These are phyloP conservation scores for Cotesia congregata DNA, from an alignment of 2,888 invertebrate species.

Conservation along the genomic window DNA sequence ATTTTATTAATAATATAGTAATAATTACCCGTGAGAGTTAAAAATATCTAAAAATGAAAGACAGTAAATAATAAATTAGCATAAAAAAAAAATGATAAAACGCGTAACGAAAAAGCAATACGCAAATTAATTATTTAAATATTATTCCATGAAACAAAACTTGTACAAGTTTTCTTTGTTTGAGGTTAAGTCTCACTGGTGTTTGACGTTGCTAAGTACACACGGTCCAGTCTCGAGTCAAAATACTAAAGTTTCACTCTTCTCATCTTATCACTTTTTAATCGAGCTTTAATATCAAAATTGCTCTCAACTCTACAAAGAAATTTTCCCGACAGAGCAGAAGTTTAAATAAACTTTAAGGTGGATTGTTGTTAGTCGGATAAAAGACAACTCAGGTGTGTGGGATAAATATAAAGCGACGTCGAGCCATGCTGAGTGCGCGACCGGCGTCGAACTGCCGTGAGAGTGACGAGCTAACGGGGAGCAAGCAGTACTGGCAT, in stretches of 20 bases:
- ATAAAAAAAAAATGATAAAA: no score
- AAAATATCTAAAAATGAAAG: no score
- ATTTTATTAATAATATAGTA: no score
- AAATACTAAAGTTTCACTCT: conserved; percentile 23
- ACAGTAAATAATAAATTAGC: no score
- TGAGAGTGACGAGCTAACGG: conserved; percentile 55
- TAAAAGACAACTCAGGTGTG: conserved; percentile 2
- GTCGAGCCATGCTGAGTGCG: conserved; percentile 62
- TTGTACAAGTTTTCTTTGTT: conserved; percentile 45
- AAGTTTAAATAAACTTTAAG: background rate
- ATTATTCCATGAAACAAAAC: background rate
- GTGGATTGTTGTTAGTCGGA: background rate
- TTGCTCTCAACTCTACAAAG: no score
- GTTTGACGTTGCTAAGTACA: conserved; percentile 51
- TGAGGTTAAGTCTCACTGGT: conserved; percentile 55
- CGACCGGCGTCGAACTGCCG: conserved; percentile 68
- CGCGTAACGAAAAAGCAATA: no score
- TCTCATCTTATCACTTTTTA: conserved; percentile 10
- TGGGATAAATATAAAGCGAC: background rate
- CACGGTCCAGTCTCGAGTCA: conserved; percentile 7
- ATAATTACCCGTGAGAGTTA: no score
- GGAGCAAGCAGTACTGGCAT: conserved; percentile 50
- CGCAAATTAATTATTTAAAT: no score
- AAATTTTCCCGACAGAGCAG: background rate
- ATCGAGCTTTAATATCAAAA: background rate